Conservation (phyloP, 2,113 vertebrate genomes). For the Boulengeromyrus knoepffleri region DNA sequence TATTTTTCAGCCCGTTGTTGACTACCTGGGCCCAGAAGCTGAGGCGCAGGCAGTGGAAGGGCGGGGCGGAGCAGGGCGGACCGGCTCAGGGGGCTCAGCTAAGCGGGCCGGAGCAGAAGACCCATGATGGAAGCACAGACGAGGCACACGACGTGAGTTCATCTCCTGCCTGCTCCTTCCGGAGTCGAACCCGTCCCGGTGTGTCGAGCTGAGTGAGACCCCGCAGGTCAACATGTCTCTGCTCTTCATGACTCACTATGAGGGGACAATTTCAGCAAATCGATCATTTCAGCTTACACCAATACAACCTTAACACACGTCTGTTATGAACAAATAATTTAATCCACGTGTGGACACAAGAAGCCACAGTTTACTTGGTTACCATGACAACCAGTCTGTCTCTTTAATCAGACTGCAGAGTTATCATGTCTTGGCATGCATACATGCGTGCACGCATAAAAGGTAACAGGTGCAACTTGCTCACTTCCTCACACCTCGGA, state of each 20-base stretch:
- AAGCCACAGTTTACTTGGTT: not conserved
- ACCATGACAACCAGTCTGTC: not conserved
- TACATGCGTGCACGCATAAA: not conserved
- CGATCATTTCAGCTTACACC: not conserved
- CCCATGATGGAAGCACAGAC: conserved; percentile 19
- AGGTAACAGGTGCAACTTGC: not conserved
- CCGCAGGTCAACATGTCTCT: not conserved
- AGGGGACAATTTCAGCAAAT: not conserved
- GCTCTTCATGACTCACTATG: not conserved
- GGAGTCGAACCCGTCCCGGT: not conserved
- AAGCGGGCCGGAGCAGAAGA: conserved; percentile 30
- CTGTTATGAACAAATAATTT: not conserved
- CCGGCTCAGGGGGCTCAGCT: not conserved
- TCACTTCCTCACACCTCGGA: not conserved
- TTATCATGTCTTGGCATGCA: not conserved
- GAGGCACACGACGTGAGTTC: conserved; percentile 25
- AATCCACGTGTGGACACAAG: not conserved
- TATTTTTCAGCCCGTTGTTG: conserved; percentile 56
- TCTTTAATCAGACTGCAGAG: not conserved
- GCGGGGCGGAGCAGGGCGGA: conserved; percentile 31
- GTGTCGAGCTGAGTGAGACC: not conserved
- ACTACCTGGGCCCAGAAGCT: conserved; percentile 90
- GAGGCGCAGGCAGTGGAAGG: conserved; percentile 68
- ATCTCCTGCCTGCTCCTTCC: not conserved
- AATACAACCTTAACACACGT: not conserved